Evolutionary conservation across 1,140 invertebrate genomes (phyloP).

Genomic region (Eulimnadia texana): DNA sequence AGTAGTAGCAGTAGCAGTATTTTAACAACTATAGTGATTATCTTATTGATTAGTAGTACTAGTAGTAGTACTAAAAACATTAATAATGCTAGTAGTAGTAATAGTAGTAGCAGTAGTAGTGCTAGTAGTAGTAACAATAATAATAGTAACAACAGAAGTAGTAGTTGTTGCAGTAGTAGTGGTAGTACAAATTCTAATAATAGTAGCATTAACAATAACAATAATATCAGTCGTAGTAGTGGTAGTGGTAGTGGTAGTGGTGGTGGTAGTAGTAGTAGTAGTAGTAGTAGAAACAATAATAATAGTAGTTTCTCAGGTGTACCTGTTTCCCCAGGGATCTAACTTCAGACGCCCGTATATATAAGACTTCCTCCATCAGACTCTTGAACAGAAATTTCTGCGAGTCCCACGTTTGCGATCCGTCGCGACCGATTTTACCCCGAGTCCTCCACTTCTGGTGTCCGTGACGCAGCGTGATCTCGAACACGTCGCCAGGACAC

Average conservation of each 20-base stretch:
- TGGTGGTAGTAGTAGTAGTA: not conserved
- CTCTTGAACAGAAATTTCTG: constrained; percentile 35
- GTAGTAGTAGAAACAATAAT: not conserved
- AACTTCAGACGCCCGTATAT: constrained; percentile 38
- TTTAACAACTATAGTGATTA: not conserved
- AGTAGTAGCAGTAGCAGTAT: no score
- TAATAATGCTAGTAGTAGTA: not conserved
- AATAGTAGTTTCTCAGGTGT: not conserved
- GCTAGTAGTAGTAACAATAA: no score
- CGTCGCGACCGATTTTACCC: constrained; percentile 38
- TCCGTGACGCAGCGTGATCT: constrained; percentile 42
- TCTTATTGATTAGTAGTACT: no score
- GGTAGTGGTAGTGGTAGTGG: not conserved
- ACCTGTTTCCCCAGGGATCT: constrained; percentile 25
- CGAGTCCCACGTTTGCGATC: constrained; percentile 40
- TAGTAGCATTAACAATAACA: no score
- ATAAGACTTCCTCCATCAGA: constrained; percentile 36
- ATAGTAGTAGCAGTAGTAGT: not conserved
- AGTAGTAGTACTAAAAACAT: not conserved
- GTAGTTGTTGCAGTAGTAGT: not conserved
- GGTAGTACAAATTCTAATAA: no score
- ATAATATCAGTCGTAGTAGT: not conserved
- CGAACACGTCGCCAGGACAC: constrained; percentile 46
- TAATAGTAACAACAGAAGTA: not conserved
- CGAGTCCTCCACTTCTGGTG: constrained; percentile 44